Conservation (phyloP, 2,113 vertebrate genomes). For the Eublepharis macularius region DNA sequence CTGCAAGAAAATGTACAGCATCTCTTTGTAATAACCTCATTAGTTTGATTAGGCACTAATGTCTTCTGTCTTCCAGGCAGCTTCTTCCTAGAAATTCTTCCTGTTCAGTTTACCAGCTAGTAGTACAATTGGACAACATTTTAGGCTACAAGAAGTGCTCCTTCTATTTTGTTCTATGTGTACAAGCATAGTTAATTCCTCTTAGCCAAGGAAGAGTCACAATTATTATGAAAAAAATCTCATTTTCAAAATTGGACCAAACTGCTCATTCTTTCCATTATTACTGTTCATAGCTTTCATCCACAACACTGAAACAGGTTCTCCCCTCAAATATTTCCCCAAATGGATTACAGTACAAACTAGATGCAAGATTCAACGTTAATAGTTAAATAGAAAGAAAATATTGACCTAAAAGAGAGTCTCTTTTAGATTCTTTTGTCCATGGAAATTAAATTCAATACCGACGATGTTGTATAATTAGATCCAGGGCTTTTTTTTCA, state of each 20-base stretch:
- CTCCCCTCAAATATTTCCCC: neutral
- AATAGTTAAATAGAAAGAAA: too few species aligned
- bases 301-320: neutral
- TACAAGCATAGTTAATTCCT: neutral
- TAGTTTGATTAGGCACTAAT: neutral
- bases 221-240: neutral
- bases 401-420: too few species aligned
- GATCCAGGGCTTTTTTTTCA: too few species aligned
- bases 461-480: neutral
- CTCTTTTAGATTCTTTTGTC: neutral
- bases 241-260: neutral
- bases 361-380: neutral
- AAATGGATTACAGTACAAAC: neutral
- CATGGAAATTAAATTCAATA: neutral
- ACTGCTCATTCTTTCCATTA: neutral
- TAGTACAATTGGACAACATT: neutral
- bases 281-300: neutral
- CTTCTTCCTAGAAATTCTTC: neutral
- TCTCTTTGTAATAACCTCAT: neutral
- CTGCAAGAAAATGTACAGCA: neutral
- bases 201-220: neutral
- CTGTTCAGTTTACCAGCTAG: neutral
- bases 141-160: neutral
- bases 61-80: neutral
- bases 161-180: neutral